Evolutionary conservation across 2,888 invertebrate genomes (phyloP).

Genomic region (Plutella xylostella): DNA sequence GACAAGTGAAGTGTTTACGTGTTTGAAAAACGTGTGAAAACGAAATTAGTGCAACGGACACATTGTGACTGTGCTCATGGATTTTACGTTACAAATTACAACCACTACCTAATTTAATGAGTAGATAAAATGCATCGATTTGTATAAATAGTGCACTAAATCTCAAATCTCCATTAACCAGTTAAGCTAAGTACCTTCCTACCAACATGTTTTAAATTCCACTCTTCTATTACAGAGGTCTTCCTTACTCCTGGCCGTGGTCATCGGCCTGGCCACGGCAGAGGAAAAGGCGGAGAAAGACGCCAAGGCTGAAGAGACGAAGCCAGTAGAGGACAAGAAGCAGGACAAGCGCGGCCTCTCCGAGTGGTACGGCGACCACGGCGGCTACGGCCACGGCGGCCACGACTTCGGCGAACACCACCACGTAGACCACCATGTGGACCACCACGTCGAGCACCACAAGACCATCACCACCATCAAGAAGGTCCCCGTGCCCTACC

Average conservation of each 20-base stretch:
- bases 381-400: constrained; percentile 30
- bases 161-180: too few relatives aligned
- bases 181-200: too few relatives aligned
- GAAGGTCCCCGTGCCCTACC: constrained; percentile 79
- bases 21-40: too few relatives aligned
- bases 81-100: too few relatives aligned
- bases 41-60: too few relatives aligned
- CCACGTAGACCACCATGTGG: constrained; percentile 25
- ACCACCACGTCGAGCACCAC: constrained; percentile 59
- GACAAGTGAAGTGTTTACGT: constrained; percentile 16
- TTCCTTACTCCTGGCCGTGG: constrained; percentile 65
- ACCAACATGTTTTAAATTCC: too few relatives aligned
- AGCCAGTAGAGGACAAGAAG: constrained; percentile 61
- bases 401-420: constrained; percentile 25
- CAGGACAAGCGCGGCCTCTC: constrained; percentile 69
- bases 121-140: too few relatives aligned
- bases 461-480: constrained; percentile 77
- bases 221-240: constrained; percentile 45
- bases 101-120: too few relatives aligned
- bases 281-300: constrained; percentile 62
- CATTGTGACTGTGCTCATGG: too few relatives aligned
- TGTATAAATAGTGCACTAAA: too few relatives aligned
- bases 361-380: constrained; percentile 56
- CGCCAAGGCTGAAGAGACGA: constrained; percentile 50
- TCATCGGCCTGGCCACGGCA: constrained; percentile 66